These are phyloP conservation scores for Manis crassicaudata DNA, from an alignment of 2,797 vertebrate species.

Conservation along the genomic window DNA sequence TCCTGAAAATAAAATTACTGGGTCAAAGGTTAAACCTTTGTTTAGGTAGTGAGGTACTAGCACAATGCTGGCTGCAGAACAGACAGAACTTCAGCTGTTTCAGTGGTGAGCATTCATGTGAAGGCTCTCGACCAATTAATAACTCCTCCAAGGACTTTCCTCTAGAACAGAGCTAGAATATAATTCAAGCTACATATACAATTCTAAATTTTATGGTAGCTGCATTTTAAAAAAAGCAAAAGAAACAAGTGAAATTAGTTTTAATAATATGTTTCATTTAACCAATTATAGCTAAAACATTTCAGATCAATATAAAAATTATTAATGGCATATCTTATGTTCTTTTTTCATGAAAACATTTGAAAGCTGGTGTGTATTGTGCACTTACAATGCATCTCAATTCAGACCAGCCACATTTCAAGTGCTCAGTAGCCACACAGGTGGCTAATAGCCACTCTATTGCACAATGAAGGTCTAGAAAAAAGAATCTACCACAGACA, in stretches of 20 bases:
- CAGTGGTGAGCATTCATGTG: accelerated
- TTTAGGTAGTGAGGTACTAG: background rate
- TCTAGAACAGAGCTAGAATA: accelerated
- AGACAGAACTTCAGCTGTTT: background rate
- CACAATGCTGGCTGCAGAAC: background rate
- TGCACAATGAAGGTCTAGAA: accelerated
- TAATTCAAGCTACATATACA: accelerated
- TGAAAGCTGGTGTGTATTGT: background rate
- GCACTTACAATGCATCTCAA: accelerated
- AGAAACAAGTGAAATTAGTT: background rate
- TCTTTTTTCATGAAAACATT: background rate
- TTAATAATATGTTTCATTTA: background rate
- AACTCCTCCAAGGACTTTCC: background rate
- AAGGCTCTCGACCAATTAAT: background rate
- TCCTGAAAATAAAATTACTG: background rate
- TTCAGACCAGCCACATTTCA: background rate
- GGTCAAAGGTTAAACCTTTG: background rate
- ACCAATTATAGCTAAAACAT: background rate
- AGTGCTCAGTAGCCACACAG: accelerated
- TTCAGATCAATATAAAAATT: background rate
- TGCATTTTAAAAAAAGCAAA: background rate
- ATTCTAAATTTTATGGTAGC: background rate
- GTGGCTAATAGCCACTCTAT: background rate
- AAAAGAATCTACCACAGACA: background rate
- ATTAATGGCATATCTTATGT: background rate